Percentiles rank a stretch among this genome's conserved stretches.
These are phyloP conservation scores for Trichonephila inaurata DNA, from an alignment of 1,140 invertebrate genomes.

Conservation along the genomic window DNA sequence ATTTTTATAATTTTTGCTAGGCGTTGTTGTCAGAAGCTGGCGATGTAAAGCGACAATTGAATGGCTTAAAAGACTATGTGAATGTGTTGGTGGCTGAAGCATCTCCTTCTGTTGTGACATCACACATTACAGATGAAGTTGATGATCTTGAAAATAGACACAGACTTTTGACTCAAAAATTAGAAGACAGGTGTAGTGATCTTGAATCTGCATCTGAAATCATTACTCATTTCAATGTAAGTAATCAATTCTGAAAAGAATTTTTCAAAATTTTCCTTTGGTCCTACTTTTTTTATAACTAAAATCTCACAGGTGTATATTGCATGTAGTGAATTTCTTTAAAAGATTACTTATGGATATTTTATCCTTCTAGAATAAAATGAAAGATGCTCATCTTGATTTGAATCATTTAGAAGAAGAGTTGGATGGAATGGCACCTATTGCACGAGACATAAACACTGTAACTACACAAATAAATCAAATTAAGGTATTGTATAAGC, in stretches of 20 bases:
- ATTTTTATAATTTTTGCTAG: slow-evolving; percentile 10
- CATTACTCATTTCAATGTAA: slow-evolving; percentile 89
- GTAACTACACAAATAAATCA: slow-evolving; percentile 92
- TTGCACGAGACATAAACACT: slow-evolving; percentile 92
- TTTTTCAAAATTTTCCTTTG: background rate
- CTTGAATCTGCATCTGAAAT: slow-evolving; percentile 93
- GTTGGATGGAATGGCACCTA: slow-evolving; percentile 90
- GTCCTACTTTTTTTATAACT: no score
- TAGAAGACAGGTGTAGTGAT: slow-evolving; percentile 89
- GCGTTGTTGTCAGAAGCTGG: slow-evolving; percentile 83
- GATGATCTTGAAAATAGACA: slow-evolving; percentile 89
- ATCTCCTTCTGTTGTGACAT: slow-evolving; percentile 85
- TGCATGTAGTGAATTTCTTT: no score
- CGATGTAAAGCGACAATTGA: slow-evolving; percentile 88
- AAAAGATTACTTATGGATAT: background rate
- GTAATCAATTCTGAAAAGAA: slow-evolving; percentile 50
- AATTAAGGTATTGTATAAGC: slow-evolving; percentile 80
- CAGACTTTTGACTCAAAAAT: slow-evolving; percentile 87
- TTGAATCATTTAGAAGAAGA: slow-evolving; percentile 90
- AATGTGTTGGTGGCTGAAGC: slow-evolving; percentile 88
- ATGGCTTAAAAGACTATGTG: slow-evolving; percentile 86
- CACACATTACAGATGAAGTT: slow-evolving; percentile 89
- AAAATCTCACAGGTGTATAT: no score
- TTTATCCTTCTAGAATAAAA: slow-evolving; percentile 85
- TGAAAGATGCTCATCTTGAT: slow-evolving; percentile 89